Evolutionary conservation across 2,797 vertebrate species (phyloP).

Genomic region (Melanotaenia maccullochi): DNA sequence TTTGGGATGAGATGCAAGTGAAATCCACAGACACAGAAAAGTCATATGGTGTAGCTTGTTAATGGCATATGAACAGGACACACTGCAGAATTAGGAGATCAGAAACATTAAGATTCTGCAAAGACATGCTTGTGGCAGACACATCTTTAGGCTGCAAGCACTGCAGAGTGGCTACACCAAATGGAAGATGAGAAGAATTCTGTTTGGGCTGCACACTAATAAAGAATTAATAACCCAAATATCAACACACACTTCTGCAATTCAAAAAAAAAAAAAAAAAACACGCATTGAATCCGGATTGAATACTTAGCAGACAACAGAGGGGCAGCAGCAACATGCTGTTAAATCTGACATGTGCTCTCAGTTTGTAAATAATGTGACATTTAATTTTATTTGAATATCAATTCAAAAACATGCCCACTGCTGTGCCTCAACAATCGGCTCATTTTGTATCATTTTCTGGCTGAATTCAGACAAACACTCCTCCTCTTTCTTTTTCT

Average conservation of each 20-base stretch:
- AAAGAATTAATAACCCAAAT: constrained; percentile 4
- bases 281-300: neutral
- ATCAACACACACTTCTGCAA: neutral
- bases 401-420: neutral
- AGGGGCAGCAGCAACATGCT: neutral
- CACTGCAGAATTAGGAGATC: neutral
- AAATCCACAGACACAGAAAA: neutral
- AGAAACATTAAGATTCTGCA: neutral
- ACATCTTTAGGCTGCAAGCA: neutral
- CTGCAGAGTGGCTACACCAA: neutral
- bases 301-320: neutral
- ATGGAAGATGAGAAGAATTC: neutral
- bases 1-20: neutral
- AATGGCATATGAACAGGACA: neutral
- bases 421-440: neutral
- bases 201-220: neutral
- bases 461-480: neutral
- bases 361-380: neutral
- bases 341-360: neutral
- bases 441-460: neutral
- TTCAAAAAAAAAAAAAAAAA: neutral
- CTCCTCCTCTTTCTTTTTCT: neutral
- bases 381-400: neutral
- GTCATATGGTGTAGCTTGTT: neutral
- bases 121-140: neutral